Percentiles rank a stretch among this genome's conserved stretches.
phyloP scores from a whole-genome alignment of 2,113 vertebrate species.

The Falco punctatus region DNA sequence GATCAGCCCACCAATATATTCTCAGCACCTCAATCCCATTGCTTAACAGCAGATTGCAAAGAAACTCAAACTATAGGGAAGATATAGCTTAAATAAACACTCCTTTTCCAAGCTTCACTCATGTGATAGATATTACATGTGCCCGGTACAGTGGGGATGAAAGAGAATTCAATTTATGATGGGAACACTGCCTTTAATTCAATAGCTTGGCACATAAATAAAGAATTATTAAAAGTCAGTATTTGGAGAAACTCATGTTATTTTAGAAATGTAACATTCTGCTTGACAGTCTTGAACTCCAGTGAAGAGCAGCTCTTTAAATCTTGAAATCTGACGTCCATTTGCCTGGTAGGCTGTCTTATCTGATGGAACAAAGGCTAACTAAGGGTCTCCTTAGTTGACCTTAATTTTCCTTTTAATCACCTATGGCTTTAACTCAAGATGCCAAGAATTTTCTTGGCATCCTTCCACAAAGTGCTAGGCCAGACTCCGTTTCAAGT shows the following conservation, averaged over 20 bases:
- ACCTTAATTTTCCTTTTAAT: constrained; percentile 49
- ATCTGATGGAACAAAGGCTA: constrained; percentile 47
- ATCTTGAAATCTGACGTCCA: not conserved
- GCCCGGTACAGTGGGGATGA: not conserved
- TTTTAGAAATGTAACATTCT: constrained; percentile 24
- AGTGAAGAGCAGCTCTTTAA: constrained; percentile 20
- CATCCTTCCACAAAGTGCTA: not conserved
- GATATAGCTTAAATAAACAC: constrained; percentile 8
- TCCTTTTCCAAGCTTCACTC: not conserved
- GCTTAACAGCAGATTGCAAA: not conserved
- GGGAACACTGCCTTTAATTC: not conserved
- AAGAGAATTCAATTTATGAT: not conserved
- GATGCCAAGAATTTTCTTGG: constrained; percentile 44
- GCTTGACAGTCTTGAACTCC: constrained; percentile 4
- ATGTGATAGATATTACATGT: not conserved
- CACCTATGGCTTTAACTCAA: constrained; percentile 25
- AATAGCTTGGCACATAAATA: constrained; percentile 1
- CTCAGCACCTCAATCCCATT: not conserved
- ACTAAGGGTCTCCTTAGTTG: constrained; percentile 36
- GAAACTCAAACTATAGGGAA: not conserved
- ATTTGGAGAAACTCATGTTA: not conserved
- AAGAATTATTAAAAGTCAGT: constrained; percentile 17
- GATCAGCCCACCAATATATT: not conserved
- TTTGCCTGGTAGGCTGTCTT: constrained; percentile 30
- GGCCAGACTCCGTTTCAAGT: constrained; percentile 22